Evolutionary conservation across 1,140 invertebrate species (phyloP), one percentile per base, ranked within the genome.

Genomic region (Hestina assimilis): DNA sequence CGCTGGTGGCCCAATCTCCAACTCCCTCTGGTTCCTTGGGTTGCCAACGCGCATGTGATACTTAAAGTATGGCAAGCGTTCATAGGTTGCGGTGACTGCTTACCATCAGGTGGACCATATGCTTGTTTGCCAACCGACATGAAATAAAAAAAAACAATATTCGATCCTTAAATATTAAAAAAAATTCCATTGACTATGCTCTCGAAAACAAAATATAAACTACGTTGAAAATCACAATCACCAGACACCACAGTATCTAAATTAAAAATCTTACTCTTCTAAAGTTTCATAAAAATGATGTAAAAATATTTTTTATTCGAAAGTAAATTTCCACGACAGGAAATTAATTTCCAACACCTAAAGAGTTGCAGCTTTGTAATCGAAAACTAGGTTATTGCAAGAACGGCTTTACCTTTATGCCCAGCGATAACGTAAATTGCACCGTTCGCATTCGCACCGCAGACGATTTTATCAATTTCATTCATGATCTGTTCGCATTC

Each of bases 401-500:
- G 52, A 47, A 47, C 41, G 48, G 42, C 35, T 43, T 54, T 55
- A 50, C 59, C 53, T 52, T 56, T 31, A 55, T 62, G 33, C 29
- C 5, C 17, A 53, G 26, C 54, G 53, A 57, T 63, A 60, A 62
- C 60, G 64, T 59, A 67, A 65, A 75, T 69, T 62, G 66, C 56
- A 58, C 63, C 56, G 51, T 67, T 62, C 65, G 48, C 61, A 62
- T 69, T 66, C 55, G 62, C 57, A 64, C 62, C 57, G 57, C 72
- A 73, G 72, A 72, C 73, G 73, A 79, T 79, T 72, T 76, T 75
- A 76, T 77, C 66, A 80, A 72, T 76, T 75, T 67, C 74, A 73
- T 75, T 72, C 71, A 72, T 72, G 71, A 73, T 77, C 69, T 72
- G 68, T 66, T 72, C 77, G 53, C 66, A 73, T 75, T 77, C 66